Conservation (phyloP, 1,140 invertebrate species). For the Coptotermes formosanus region DNA sequence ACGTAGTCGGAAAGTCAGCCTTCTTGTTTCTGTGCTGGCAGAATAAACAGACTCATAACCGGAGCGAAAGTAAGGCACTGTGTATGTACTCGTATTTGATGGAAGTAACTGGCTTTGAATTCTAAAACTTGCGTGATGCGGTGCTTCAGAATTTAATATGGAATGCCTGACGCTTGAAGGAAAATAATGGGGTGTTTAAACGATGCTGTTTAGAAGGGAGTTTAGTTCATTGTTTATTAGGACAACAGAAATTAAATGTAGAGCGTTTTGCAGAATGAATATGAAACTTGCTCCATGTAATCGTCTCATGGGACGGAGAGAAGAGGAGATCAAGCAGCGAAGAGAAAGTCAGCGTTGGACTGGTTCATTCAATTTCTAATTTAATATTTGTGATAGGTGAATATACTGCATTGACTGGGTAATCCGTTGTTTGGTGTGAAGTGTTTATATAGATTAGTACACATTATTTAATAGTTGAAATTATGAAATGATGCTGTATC, state of each 20-base stretch:
- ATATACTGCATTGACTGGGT: too few species aligned
- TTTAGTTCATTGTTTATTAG: not conserved
- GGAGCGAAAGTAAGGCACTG: not conserved
- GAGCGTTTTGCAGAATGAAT: not conserved
- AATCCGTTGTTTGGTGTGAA: too few species aligned
- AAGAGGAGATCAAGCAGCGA: not conserved
- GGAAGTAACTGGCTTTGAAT: not conserved
- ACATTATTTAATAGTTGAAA: too few species aligned
- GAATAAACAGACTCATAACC: not conserved
- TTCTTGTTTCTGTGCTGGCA: too few species aligned
- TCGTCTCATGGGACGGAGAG: not conserved
- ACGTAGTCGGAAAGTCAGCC: too few species aligned
- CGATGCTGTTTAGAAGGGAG: not conserved
- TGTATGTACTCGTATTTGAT: not conserved
- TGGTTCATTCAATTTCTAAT: not conserved
- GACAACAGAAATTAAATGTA: not conserved
- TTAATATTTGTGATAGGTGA: too few species aligned
- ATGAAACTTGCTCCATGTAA: not conserved
- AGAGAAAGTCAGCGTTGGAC: not conserved
- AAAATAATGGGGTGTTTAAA: not conserved
- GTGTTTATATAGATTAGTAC: too few species aligned
- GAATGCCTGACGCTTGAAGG: not conserved
- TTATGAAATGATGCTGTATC: too few species aligned
- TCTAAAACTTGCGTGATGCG: not conserved
- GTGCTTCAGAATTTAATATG: slow-evolving; percentile 3